These are phyloP conservation scores for Drosophila ohnishii DNA, from an alignment of 1,140 invertebrate genomes.

Conservation along the genomic window DNA sequence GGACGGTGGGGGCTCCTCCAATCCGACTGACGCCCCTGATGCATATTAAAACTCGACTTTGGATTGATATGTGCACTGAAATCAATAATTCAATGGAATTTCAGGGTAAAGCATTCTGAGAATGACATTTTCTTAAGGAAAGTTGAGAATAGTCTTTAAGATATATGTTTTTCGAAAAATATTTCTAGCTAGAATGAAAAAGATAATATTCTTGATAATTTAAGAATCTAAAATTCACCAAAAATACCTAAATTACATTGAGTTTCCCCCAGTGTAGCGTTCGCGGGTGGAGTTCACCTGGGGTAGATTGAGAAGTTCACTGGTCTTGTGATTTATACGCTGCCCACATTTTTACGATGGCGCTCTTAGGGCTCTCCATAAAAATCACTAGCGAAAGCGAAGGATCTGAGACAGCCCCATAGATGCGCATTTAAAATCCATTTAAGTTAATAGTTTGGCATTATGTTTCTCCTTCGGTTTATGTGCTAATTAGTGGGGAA, in stretches of 20 bases:
- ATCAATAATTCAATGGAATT: background rate
- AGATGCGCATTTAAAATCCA: constrained; percentile 69
- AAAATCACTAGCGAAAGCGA: constrained; percentile 37
- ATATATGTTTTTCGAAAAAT: background rate
- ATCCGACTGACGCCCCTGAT: constrained; percentile 69
- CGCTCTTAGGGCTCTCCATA: constrained; percentile 57
- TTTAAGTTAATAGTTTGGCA: constrained; percentile 73
- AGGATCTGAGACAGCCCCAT: constrained; percentile 34
- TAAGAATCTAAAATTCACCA: background rate
- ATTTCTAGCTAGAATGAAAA: background rate
- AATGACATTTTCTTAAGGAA: background rate
- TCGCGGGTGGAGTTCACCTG: constrained; percentile 32
- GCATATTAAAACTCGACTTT: constrained; percentile 68
- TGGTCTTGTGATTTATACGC: constrained; percentile 69
- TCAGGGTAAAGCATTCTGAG: background rate
- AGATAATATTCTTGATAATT: background rate
- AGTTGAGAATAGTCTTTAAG: background rate
- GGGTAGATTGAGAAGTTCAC: constrained; percentile 26
- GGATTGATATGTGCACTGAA: constrained; percentile 61
- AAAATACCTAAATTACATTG: background rate
- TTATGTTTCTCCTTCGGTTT: constrained; percentile 60
- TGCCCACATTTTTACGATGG: constrained; percentile 70
- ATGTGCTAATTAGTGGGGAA: constrained; percentile 70
- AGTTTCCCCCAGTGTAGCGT: constrained; percentile 3
- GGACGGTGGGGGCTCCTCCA: constrained; percentile 21